Percentiles rank a stretch among this genome's conserved stretches.
These are phyloP conservation scores for Umimayanthus kanabou DNA, from an alignment of 92 coral and sea anemone species.

Conservation along the genomic window DNA sequence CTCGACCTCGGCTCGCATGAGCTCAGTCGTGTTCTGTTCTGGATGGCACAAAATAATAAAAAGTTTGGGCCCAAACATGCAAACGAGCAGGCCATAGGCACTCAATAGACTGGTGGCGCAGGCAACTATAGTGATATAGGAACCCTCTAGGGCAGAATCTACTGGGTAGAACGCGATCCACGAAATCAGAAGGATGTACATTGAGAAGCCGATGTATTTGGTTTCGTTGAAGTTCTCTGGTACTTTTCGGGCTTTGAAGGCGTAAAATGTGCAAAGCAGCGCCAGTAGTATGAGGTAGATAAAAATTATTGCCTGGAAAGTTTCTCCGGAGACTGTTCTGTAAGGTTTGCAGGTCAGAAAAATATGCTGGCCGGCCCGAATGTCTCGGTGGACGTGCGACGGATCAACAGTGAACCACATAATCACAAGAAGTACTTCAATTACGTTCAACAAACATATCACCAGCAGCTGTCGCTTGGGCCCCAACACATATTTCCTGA, in stretches of 20 bases:
- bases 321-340: constrained; percentile 45
- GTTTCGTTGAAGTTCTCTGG: constrained; percentile 90
- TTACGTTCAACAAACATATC: constrained; percentile 35
- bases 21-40: constrained; percentile 66
- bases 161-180: constrained; percentile 74
- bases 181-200: constrained; percentile 74
- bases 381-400: constrained; percentile 41
- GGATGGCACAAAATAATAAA: constrained; percentile 63
- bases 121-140: constrained; percentile 56
- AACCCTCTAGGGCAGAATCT: constrained; percentile 63
- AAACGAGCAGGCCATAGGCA: constrained; percentile 72
- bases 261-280: constrained; percentile 65
- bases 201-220: constrained; percentile 72
- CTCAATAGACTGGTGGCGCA: constrained; percentile 67
- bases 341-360: constrained; percentile 59
- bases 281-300: constrained; percentile 62
- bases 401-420: constrained; percentile 52
- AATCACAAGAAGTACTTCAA: constrained; percentile 43
- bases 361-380: constrained; percentile 43
- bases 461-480: constrained; percentile 55
- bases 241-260: constrained; percentile 78
- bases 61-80: constrained; percentile 76
- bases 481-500: constrained; percentile 44
- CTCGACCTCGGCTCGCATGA: constrained; percentile 46
- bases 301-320: constrained; percentile 55